These are phyloP conservation scores for Dermolepida albohirtum DNA, from an alignment of 2,888 invertebrate species.

Conservation along the genomic window DNA sequence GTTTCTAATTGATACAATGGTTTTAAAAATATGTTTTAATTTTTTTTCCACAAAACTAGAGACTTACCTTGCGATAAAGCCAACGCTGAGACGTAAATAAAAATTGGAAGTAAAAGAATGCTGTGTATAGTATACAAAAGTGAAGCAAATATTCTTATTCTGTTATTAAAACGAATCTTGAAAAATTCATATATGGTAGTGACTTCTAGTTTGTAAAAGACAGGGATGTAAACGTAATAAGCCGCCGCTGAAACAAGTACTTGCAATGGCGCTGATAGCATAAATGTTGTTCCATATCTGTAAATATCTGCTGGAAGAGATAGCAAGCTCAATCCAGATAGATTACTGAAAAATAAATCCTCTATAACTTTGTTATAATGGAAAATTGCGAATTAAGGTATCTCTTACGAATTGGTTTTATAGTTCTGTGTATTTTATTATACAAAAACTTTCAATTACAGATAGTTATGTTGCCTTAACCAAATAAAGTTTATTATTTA, in stretches of 20 bases:
- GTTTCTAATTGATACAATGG: no score
- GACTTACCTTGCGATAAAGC: slow-evolving; percentile 73
- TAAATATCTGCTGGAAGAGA: slow-evolving; percentile 82
- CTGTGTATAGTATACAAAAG: slow-evolving; percentile 71
- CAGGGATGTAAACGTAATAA: slow-evolving; percentile 69
- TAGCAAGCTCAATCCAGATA: slow-evolving; percentile 78
- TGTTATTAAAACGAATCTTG: slow-evolving; percentile 73
- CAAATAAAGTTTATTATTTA: no score
- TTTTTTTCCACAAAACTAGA: no score
- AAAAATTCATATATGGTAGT: slow-evolving; percentile 78
- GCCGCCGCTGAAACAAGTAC: slow-evolving; percentile 55
- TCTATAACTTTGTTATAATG: slow-evolving; percentile 52
- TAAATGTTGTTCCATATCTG: slow-evolving; percentile 72
- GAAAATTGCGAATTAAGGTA: no score
- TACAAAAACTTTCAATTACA: no score
- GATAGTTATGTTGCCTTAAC: no score
- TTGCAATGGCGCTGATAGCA: slow-evolving; percentile 63
- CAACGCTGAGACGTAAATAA: slow-evolving; percentile 77
- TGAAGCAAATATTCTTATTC: slow-evolving; percentile 71
- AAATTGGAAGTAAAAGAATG: slow-evolving; percentile 72
- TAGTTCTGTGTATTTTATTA: no score
- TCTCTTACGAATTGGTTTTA: no score
- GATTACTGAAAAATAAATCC: slow-evolving; percentile 56
- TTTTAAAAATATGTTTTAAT: no score
- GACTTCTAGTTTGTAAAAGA: slow-evolving; percentile 77